Conservation (phyloP, 2,113 vertebrate species). For the Emberiza fucata region DNA sequence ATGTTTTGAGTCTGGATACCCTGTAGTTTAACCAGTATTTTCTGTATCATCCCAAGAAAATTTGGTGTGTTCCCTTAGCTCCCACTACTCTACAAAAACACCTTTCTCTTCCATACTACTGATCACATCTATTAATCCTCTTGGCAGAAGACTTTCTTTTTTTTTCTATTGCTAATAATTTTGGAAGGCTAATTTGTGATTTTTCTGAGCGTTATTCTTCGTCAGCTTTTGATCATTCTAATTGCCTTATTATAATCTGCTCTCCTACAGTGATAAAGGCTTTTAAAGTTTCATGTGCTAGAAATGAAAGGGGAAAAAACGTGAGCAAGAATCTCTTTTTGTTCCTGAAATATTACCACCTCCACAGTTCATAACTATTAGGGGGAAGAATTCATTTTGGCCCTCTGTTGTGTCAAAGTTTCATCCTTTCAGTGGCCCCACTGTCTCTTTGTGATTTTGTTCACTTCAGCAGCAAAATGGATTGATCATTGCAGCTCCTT, state of each 20-base stretch:
- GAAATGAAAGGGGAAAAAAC: not conserved
- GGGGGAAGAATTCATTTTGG: constrained; percentile 39
- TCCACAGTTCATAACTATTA: constrained; percentile 50
- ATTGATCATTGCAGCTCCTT: constrained; percentile 42
- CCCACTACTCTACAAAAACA: not conserved
- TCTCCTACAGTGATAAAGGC: constrained; percentile 33
- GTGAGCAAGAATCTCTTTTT: constrained; percentile 29
- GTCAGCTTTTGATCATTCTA: constrained; percentile 50
- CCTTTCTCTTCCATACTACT: not conserved
- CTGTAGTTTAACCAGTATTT: not conserved
- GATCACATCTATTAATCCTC: not conserved
- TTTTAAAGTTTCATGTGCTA: constrained; percentile 24
- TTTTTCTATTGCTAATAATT: not conserved
- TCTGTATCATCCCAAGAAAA: not conserved
- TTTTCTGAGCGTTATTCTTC: not conserved
- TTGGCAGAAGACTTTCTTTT: not conserved
- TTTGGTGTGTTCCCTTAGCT: not conserved
- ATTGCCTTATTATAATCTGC: constrained; percentile 55
- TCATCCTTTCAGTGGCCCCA: constrained; percentile 3
- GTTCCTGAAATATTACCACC: constrained; percentile 48
- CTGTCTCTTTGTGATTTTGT: constrained; percentile 32
- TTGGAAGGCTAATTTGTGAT: not conserved
- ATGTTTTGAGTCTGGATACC: not conserved
- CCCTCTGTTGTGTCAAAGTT: constrained; percentile 26
- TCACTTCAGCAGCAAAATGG: constrained; percentile 6